These are phyloP conservation scores for Coranthus polyacanthus DNA, from an alignment of 2,797 vertebrate genomes.

Conservation along the genomic window DNA sequence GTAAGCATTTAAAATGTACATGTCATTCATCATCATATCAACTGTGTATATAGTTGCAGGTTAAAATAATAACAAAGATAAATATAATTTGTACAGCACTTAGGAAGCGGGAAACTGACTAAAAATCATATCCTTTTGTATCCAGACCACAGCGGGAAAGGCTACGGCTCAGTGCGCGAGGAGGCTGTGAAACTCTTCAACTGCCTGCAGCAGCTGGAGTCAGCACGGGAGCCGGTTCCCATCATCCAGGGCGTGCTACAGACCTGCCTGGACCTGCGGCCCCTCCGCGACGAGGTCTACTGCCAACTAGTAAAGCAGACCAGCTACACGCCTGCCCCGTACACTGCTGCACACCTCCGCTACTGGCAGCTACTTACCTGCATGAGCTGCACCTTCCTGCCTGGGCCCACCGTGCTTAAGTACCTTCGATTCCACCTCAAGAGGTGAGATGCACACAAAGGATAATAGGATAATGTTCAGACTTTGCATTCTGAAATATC, in stretches of 20 bases:
- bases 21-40: constrained; percentile 8
- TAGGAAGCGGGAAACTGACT: neutral
- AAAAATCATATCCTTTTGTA: neutral
- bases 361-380: constrained; percentile 99
- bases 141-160: constrained; percentile 83
- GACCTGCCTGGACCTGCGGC: constrained; percentile 95
- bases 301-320: constrained; percentile 99
- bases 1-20: constrained; percentile 82
- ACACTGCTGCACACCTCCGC: constrained; percentile 89
- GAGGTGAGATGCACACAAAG: constrained; percentile 81
- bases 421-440: constrained; percentile 94
- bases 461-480: neutral
- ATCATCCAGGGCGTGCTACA: constrained; percentile 98
- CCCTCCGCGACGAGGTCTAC: constrained; percentile 96
- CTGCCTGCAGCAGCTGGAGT: constrained; percentile 95
- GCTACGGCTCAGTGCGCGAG: constrained; percentile 92
- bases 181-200: constrained; percentile 96
- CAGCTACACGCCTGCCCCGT: constrained; percentile 85
- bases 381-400: constrained; percentile 97
- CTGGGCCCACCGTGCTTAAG: constrained; percentile 87
- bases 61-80: constrained; percentile 15
- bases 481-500: neutral
- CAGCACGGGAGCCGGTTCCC: constrained; percentile 86
- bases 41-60: constrained; percentile 1
- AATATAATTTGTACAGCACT: neutral